Evolutionary conservation across 2,888 invertebrate genomes (phyloP).

Genomic region (Oscheius onirici): DNA sequence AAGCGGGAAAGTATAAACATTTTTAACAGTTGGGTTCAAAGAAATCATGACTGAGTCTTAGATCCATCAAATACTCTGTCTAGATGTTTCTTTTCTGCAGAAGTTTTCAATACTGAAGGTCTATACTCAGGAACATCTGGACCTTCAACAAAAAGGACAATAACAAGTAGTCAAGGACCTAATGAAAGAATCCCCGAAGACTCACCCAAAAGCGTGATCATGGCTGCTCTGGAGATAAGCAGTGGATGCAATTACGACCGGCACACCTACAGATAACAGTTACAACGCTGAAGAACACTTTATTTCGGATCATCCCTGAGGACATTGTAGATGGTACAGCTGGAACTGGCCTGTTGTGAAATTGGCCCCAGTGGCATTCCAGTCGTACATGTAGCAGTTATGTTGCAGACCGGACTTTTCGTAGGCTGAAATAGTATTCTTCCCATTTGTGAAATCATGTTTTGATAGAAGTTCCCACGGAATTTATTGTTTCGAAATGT

Average conservation of each 20-base stretch:
- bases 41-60: too few species aligned
- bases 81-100: too few species aligned
- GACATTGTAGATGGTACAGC: slow-evolving; percentile 14
- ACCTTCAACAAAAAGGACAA: too few species aligned
- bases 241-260: slow-evolving; percentile 21
- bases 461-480: too few species aligned
- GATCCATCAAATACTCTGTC: too few species aligned
- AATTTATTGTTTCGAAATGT: background rate
- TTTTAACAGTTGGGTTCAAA: too few species aligned
- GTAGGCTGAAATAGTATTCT: slow-evolving; percentile 12
- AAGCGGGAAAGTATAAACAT: too few species aligned
- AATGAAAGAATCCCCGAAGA: background rate
- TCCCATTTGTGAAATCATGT: background rate
- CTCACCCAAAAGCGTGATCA: slow-evolving; percentile 27
- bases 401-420: slow-evolving; percentile 1
- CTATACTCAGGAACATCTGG: too few species aligned
- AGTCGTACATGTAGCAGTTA: slow-evolving; percentile 35
- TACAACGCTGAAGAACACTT: background rate
- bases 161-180: too few species aligned
- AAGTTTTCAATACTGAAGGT: too few species aligned
- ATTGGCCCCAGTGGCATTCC: slow-evolving; percentile 14
- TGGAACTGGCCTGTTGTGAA: background rate
- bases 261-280: slow-evolving; percentile 9
- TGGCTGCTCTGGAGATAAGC: slow-evolving; percentile 20
- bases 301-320: slow-evolving; percentile 7